A percentile compares a stretch with the other conserved stretches of the same genome.
phyloP scores from a whole-genome alignment of 2,113 vertebrate species.

The Dinomys branickii region DNA sequence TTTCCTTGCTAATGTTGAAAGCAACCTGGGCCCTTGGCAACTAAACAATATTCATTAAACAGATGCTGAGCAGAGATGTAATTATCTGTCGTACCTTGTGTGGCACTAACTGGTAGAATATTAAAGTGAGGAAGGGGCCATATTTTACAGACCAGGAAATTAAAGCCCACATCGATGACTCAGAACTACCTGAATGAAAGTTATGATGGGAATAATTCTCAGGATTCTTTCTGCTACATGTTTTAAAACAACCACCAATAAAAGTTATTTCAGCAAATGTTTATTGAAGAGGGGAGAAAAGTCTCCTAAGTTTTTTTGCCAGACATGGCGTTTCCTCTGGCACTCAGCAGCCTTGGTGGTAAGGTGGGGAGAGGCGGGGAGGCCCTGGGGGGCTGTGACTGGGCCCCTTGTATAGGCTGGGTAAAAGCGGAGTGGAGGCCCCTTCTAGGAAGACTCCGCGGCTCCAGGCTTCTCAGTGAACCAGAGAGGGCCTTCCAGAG shows the following conservation, averaged over 20 bases:
- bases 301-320: conserved; percentile 64
- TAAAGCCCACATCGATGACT: conserved; percentile 29
- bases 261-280: conserved; percentile 78
- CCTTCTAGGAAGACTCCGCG: conserved; percentile 40
- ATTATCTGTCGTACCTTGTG: neutral
- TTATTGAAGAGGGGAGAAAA: conserved; percentile 43
- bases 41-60: neutral
- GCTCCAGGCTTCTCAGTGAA: neutral
- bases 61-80: neutral
- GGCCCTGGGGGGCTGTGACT: conserved; percentile 44
- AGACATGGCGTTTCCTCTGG: conserved; percentile 69
- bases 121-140: neutral
- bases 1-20: neutral
- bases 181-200: conserved; percentile 56
- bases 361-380: conserved; percentile 28
- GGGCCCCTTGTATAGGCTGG: conserved; percentile 38
- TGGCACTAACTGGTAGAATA: neutral
- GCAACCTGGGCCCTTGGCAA: neutral
- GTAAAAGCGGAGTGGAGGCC: neutral
- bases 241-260: conserved; percentile 71
- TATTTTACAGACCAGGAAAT: conserved; percentile 59
- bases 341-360: conserved; percentile 62
- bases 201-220: conserved; percentile 60
- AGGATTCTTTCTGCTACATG: conserved; percentile 18
- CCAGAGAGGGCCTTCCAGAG: neutral